Evolutionary conservation across 2,888 invertebrate species (phyloP).

Genomic region (Phymatocera aterrima): DNA sequence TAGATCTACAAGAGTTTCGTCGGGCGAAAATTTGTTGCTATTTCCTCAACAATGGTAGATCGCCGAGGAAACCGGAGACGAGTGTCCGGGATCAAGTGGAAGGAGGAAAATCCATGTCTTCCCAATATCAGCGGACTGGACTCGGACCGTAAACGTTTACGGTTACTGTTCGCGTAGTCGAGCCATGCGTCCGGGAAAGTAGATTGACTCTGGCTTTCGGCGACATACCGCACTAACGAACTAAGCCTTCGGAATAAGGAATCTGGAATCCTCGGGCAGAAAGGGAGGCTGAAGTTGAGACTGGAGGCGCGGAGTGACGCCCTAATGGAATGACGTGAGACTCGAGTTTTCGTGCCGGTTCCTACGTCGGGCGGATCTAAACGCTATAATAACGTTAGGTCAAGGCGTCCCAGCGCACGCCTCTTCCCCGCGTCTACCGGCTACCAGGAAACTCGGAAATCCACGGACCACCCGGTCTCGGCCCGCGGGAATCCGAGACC

Average conservation of each 20-base stretch:
- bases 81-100: not conserved
- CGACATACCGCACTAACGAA: slow-evolving; percentile 35
- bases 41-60: not conserved
- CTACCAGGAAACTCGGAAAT: not conserved
- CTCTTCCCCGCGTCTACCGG: not conserved
- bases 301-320: not conserved
- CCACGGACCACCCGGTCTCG: slow-evolving; percentile 6
- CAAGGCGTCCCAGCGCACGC: not conserved
- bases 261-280: not conserved
- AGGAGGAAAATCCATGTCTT: slow-evolving; percentile 6
- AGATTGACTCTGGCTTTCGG: slow-evolving; percentile 41
- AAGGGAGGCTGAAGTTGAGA: not conserved
- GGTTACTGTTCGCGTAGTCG: slow-evolving; percentile 33
- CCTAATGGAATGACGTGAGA: slow-evolving; percentile 1
- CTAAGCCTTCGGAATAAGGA: slow-evolving; percentile 38
- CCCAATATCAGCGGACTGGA: not conserved
- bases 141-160: slow-evolving; percentile 32
- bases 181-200: slow-evolving; percentile 25
- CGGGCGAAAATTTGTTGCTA: no score
- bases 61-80: not conserved
- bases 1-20: no score
- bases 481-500: slow-evolving; percentile 3
- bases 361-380: not conserved
- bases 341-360: slow-evolving; percentile 15
- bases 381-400: slow-evolving; percentile 32